Evolutionary conservation across 2,888 invertebrate species (phyloP), one percentile per base, ranked within the genome.

Genomic region (Gastrophysa polygoni): DNA sequence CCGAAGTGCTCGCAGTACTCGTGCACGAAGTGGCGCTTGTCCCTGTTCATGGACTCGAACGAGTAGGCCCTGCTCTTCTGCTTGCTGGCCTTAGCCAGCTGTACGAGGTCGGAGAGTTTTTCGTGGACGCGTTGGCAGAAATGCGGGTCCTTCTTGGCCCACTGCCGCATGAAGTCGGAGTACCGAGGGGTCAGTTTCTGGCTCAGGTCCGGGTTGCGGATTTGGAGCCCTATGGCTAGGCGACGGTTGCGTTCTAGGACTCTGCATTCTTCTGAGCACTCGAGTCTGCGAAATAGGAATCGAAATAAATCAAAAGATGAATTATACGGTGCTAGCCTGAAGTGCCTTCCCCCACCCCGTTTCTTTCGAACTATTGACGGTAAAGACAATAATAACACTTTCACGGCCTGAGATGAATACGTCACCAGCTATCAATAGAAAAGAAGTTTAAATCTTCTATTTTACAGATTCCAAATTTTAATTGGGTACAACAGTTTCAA

Each of bases 1-100:
- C 96, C 96, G 83, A 98, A 98, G 82, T 93, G 93, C 76, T 95
- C 93, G 73, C 95, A 95, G 80, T 95, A 88, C 79, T 98, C 98
- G 82, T 98, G 97, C 8, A 98, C 89, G 75, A 97, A 89, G 77
- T 92, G 91, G 0, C 98, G 86, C 81, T 96, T 96, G 73, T 95
- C 94, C 47, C 92, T 38, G 81, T 95, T 96, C 96, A 97, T 96
- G 1, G 92, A 89, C 16, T 93, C 93, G 81, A 98, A 98, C 8
- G 95, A 93, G 79, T 93, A 91, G 2, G 80, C 75, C n/a, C 81
- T 73, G 62, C 79, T 80, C 60, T 80, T 80, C 57, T 81, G 81
- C 63, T 80, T 80, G 74, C 91, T 93, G 85, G 91, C 91, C 82
- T 96, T 95, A 2, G 96, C 92, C 61, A 91, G 83, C 73, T 94